A percentile compares a stretch with the other conserved stretches of the same genome.
These are phyloP conservation scores for Mobula birostris DNA, from an alignment of 2,113 vertebrate species.

Conservation along the genomic window DNA sequence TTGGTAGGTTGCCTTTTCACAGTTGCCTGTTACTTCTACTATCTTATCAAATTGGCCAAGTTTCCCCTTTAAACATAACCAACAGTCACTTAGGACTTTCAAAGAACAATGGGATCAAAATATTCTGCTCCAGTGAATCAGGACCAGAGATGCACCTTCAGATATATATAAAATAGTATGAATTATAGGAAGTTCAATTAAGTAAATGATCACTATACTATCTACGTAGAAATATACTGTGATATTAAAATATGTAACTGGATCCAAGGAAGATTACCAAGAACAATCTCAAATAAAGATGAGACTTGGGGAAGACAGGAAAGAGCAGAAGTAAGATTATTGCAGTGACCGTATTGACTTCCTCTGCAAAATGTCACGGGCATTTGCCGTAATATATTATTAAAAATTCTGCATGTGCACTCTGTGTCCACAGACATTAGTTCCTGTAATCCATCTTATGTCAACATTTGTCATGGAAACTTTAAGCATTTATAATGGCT, in stretches of 20 bases:
- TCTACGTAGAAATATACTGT: background rate
- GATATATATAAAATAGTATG: background rate
- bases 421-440: background rate
- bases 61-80: background rate
- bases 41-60: background rate
- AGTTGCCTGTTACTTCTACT: background rate
- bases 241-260: background rate
- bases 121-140: background rate
- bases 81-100: background rate
- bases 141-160: background rate
- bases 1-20: background rate
- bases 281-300: background rate
- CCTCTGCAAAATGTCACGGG: background rate
- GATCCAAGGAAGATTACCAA: background rate
- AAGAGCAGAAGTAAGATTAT: background rate
- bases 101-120: background rate
- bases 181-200: background rate
- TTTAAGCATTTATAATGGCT: constrained; percentile 10
- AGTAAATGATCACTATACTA: background rate
- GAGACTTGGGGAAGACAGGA: background rate
- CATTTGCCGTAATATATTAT: background rate
- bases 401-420: constrained; percentile 25
- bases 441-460: constrained; percentile 16
- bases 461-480: constrained; percentile 26
- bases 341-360: background rate